Evolutionary conservation across 2,888 invertebrate genomes (phyloP).

Genomic region (Tenthredo mesomela): DNA sequence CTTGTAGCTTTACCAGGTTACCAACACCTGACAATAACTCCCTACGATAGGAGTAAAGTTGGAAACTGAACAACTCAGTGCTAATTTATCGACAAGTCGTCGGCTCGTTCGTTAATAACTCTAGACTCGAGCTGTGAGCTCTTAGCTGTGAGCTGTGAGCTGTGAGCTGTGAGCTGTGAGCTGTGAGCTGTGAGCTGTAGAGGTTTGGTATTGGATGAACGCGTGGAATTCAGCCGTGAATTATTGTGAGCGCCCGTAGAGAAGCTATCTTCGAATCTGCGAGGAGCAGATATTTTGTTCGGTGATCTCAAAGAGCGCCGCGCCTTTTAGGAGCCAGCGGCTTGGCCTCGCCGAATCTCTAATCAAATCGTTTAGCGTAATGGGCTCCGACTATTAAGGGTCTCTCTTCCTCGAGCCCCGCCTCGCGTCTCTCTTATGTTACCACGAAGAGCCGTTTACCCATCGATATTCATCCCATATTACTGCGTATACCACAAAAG

Average conservation of each 20-base stretch:
- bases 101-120: conserved; percentile 69
- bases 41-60: conserved; percentile 1
- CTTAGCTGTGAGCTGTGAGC: background rate
- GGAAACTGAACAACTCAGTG: conserved; percentile 59
- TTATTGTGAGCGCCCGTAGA: conserved; percentile 64
- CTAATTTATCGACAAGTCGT: conserved; percentile 69
- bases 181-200: background rate
- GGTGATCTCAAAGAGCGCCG: conserved; percentile 53
- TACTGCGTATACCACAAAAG: background rate
- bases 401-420: conserved; percentile 40
- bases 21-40: conserved; percentile 9
- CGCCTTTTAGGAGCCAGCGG: conserved; percentile 49
- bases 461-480: background rate
- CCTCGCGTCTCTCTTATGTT: conserved; percentile 29
- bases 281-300: conserved; percentile 59
- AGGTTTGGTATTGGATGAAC: conserved; percentile 61
- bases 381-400: conserved; percentile 43
- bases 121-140: conserved; percentile 30
- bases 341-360: conserved; percentile 52
- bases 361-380: conserved; percentile 55
- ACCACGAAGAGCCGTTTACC: background rate
- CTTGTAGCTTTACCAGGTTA: conserved; percentile 1
- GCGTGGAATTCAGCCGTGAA: conserved; percentile 66
- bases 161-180: background rate
- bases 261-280: conserved; percentile 68